These are phyloP conservation scores for Eledona agricola DNA, from an alignment of 2,888 invertebrate species.

Conservation along the genomic window DNA sequence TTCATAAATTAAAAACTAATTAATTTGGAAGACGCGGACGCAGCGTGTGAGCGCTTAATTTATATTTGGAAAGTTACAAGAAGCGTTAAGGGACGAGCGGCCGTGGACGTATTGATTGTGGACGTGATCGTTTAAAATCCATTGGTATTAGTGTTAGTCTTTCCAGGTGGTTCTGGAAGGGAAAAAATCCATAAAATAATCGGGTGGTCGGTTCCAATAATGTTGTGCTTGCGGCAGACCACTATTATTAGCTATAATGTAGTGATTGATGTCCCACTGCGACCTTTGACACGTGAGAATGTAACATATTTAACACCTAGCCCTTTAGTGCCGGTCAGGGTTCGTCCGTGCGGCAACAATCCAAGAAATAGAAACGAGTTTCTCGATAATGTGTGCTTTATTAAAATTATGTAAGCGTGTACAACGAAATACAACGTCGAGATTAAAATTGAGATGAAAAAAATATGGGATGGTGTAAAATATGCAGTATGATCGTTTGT, in stretches of 20 bases:
- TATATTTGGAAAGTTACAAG: constrained; percentile 19
- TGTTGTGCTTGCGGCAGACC: constrained; percentile 37
- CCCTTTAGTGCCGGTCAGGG: constrained; percentile 36
- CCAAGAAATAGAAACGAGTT: too few species aligned
- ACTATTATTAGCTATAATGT: constrained; percentile 58
- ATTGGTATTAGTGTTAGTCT: constrained; percentile 36
- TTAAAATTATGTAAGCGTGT: too few species aligned
- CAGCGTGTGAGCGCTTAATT: constrained; percentile 15
- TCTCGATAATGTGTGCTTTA: too few species aligned
- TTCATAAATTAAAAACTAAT: constrained; percentile 51
- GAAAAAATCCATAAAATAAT: constrained; percentile 39
- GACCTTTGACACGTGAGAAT: constrained; percentile 59
- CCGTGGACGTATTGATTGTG: constrained; percentile 17
- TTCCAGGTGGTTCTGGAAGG: constrained; percentile 36
- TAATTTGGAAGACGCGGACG: constrained; percentile 42
- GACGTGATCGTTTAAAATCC: constrained; percentile 37
- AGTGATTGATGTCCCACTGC: constrained; percentile 59
- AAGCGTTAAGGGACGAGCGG: constrained; percentile 6
- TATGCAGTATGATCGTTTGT: too few species aligned
- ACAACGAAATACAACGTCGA: too few species aligned
- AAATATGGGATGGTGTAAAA: too few species aligned
- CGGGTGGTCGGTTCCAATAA: constrained; percentile 20
- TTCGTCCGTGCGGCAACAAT: constrained; percentile 13
- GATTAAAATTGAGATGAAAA: too few species aligned
- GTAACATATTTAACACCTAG: constrained; percentile 59